Evolutionary conservation across 2,797 vertebrate genomes (phyloP).

Genomic region (Microchirus variegatus): DNA sequence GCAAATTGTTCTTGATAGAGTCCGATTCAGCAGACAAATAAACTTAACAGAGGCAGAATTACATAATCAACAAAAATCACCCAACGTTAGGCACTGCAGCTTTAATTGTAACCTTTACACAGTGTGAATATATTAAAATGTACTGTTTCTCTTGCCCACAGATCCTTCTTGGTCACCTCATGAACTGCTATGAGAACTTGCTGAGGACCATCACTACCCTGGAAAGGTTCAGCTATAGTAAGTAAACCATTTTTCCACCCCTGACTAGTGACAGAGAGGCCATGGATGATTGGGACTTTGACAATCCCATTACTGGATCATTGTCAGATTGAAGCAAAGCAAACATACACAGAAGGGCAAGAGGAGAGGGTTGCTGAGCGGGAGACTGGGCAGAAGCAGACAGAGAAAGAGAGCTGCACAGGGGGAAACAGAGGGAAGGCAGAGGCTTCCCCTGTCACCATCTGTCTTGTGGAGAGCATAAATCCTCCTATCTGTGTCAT

Average conservation of each 20-base stretch:
- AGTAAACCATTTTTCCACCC: conserved; percentile 18
- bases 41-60: too few species aligned
- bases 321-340: conserved; percentile 57
- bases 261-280: conserved; percentile 28
- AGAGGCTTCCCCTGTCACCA: conserved; percentile 67
- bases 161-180: neutral
- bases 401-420: conserved; percentile 20
- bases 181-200: neutral
- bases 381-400: conserved; percentile 23
- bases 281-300: conserved; percentile 45
- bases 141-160: neutral
- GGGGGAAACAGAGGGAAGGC: conserved; percentile 41
- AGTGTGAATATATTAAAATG: neutral
- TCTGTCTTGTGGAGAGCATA: conserved; percentile 66
- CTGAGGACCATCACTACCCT: conserved; percentile 3
- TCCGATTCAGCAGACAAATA: too few species aligned
- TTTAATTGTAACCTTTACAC: neutral
- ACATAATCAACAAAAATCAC: too few species aligned
- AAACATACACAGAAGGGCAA: conserved; percentile 50
- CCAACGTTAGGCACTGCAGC: too few species aligned
- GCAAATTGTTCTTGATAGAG: too few species aligned
- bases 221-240: neutral
- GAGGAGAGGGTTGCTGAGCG: conserved; percentile 29
- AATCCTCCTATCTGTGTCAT: conserved; percentile 78
- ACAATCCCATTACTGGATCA: conserved; percentile 58